Evolutionary conservation across 2,888 invertebrate genomes (phyloP), one percentile per base, ranked within the genome.

Genomic region (Lordiphosa fenestrarum): DNA sequence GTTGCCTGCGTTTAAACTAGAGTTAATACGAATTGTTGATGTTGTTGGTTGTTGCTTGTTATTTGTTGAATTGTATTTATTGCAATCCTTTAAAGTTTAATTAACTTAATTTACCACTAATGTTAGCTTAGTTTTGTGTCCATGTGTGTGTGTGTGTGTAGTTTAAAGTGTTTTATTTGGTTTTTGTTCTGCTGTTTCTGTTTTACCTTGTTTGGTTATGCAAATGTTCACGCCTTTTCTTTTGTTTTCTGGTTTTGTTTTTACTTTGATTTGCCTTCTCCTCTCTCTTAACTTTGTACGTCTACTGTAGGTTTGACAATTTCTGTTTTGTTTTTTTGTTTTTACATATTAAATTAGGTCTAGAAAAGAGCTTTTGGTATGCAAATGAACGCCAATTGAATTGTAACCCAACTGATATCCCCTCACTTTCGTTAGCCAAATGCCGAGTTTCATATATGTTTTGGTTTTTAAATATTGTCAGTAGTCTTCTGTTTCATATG

Each of bases 31-130:
- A 64, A 47, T 58, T 53, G 40, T 44, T 54, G 25, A 38, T 60
- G 40, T 35, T 56, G 25, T 6, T 57, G 53, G 35, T 46, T 58
- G 15, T 57, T 60, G 21, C 13, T 57, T 60, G 21, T 39, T 51
- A 40, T 52, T 52, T 48, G 5, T 55, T 53, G 38, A 15, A 39
- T 13, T 41, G 4, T 41, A 12, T 25, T 73, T 73, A 61, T 75
- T 82, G 75, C 66, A 71, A 64, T 74, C 51, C 52, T 57, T 75
- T 83, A 62, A 42, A 60, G 58, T 82, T 77, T 84, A 74, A 77
- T 77, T 84, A 84, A 58, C 85, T 84, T 80, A 80, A 66, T 70
- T 82, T 74, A 78, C 74, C 65, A 72, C 76, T 85, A 81, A 69
- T 71, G 60, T 80, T 81, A 81, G 84, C 84, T 81, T 85, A 81